phyloP scores from a whole-genome alignment of 2,113 vertebrate genomes.

The Struthio camelus region DNA sequence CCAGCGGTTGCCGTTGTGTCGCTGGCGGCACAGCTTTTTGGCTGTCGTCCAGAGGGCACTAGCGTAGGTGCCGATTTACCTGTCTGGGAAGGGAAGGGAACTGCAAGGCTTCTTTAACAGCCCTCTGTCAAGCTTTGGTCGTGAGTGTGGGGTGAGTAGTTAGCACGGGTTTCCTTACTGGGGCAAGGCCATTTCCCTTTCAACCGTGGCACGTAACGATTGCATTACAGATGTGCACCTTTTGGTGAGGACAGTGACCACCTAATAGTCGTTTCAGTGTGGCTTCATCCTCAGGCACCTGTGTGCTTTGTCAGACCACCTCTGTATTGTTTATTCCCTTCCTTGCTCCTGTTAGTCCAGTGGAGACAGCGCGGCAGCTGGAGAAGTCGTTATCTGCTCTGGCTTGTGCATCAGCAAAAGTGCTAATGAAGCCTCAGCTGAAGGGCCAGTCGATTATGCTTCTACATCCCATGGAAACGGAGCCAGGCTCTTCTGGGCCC shows the following conservation, averaged over 20 bases:
- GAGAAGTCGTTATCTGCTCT: background rate
- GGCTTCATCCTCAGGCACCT: background rate
- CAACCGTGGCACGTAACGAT: fast-evolving
- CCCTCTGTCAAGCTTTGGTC: background rate
- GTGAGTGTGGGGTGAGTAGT: background rate
- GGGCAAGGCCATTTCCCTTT: background rate
- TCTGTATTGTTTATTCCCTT: background rate
- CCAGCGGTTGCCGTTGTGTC: background rate
- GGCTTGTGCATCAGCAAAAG: background rate
- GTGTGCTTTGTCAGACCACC: background rate
- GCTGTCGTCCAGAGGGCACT: background rate
- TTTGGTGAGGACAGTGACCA: background rate
- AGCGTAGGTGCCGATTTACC: fast-evolving
- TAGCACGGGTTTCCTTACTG: background rate
- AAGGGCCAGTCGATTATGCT: background rate
- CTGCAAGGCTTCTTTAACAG: background rate
- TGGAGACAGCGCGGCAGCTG: background rate
- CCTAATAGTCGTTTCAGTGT: background rate
- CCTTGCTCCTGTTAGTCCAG: background rate
- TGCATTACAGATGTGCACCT: fast-evolving
- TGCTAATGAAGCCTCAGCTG: background rate
- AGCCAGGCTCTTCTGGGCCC: background rate
- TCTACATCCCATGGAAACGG: fast-evolving
- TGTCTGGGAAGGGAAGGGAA: background rate
- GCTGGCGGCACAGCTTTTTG: background rate